A percentile compares a stretch with the other conserved stretches of the same genome.
These are phyloP conservation scores for Nomada ruficornis DNA, from an alignment of 2,888 invertebrate species.

Conservation along the genomic window DNA sequence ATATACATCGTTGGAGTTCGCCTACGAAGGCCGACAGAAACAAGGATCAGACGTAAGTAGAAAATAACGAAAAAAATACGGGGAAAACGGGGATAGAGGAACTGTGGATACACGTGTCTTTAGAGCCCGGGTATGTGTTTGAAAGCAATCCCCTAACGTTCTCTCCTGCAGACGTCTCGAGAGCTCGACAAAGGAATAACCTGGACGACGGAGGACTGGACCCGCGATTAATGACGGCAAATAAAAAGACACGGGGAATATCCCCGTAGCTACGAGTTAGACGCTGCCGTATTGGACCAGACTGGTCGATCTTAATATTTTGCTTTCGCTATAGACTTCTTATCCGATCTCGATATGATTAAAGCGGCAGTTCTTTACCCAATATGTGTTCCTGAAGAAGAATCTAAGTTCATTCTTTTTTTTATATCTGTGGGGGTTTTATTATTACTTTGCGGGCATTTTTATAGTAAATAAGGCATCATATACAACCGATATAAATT, in stretches of 20 bases:
- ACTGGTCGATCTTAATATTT: slow-evolving; percentile 11
- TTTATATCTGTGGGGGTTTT: too few relatives aligned
- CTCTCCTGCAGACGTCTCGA: slow-evolving; percentile 40
- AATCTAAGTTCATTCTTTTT: neutral
- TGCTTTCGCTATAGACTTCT: neutral
- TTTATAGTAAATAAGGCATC: too few relatives aligned
- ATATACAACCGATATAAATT: too few relatives aligned
- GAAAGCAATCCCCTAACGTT: slow-evolving; percentile 49
- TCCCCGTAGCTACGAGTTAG: slow-evolving; percentile 18
- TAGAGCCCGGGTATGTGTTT: slow-evolving; percentile 33
- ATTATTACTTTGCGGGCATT: too few relatives aligned
- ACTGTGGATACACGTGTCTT: slow-evolving; percentile 34
- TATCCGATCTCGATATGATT: neutral
- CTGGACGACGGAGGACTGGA: slow-evolving; percentile 20
- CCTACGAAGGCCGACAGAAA: slow-evolving; percentile 57
- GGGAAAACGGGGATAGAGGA: neutral
- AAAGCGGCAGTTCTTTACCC: neutral
- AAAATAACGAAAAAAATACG: slow-evolving; percentile 46
- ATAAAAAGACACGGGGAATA: slow-evolving; percentile 22
- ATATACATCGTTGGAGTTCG: slow-evolving; percentile 15
- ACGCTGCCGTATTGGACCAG: slow-evolving; percentile 7
- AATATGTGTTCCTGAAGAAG: neutral
- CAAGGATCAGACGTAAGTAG: slow-evolving; percentile 65
- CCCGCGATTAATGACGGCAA: slow-evolving; percentile 50
- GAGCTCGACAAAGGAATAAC: slow-evolving; percentile 52